Evolutionary conservation across 2,113 vertebrate genomes (phyloP), one percentile per base, ranked within the genome.

Genomic region (Oryzias woworae): DNA sequence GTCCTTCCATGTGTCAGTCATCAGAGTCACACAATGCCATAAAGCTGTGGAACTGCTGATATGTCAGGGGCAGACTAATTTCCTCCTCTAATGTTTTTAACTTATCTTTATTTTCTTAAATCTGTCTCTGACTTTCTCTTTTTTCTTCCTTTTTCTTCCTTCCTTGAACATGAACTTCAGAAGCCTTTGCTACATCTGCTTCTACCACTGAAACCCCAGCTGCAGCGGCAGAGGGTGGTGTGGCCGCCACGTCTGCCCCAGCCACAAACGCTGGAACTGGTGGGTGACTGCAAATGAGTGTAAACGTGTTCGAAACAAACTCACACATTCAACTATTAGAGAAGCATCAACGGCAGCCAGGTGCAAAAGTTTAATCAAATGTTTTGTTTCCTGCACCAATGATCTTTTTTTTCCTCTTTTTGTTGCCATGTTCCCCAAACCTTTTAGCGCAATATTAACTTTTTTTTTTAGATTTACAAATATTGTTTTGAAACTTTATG

Each of bases 111-210:
- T 62, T 43, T 60, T 55, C 57, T 48, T 48, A 7, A 42, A 43
- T 31, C 28, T 67, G 3, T 69, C 8, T 46, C 59, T 64, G 54
- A 42, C 18, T 53, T 53, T 14, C n/a, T 57, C 41, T 58, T 56
- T 50, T 67, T 18, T 62, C 50, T 73, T 13, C 56, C 16, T 67
- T 51, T 1, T 3, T 55, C 48, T 63, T 3, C 15, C 18, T 10
- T 5, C 42, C 22, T 48, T 24, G 76, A 57, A 14, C 31, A 41
- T 68, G 66, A 78, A 85, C 88, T 88, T 90, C 92, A 98, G 96
- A 96, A 87, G 92, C 94, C 87, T 98, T 98, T 90, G 91, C 95
- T 85, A 90, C 94, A 90, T 93, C 96, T 90, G 93, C 93, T 73
- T 91, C 96, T 91, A 91, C 95, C 62, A 85, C 92, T 80, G 96